Evolutionary conservation across 2,797 vertebrate species (phyloP).

Genomic region (Pogoniulus pusillus): DNA sequence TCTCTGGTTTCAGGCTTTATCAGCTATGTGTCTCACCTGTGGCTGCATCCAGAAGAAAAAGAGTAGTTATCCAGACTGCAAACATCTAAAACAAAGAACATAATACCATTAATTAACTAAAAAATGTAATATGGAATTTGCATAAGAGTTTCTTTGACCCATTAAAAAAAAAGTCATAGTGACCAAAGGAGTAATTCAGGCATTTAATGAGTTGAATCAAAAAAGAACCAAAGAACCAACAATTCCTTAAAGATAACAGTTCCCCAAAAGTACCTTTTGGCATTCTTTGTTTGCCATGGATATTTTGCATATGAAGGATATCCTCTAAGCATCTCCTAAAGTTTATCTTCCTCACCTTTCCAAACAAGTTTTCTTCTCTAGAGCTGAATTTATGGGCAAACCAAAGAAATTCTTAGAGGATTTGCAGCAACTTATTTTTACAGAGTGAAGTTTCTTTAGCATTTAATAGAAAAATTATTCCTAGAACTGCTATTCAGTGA

Average conservation of each 20-base stretch:
- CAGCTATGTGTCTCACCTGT: slow-evolving; percentile 23
- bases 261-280: background rate
- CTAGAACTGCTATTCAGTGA: background rate
- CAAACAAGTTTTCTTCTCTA: background rate
- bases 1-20: background rate
- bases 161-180: background rate
- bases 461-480: background rate
- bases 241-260: background rate
- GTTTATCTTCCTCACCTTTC: background rate
- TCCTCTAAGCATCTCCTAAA: background rate
- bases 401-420: background rate
- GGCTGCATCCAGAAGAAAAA: slow-evolving; percentile 29
- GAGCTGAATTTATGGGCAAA: background rate
- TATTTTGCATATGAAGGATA: background rate
- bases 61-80: slow-evolving; percentile 14
- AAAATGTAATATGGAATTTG: background rate
- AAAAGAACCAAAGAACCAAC: background rate
- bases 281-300: background rate
- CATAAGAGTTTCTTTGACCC: background rate
- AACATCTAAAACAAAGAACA: slow-evolving; percentile 46
- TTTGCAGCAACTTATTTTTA: background rate
- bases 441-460: background rate
- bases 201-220: background rate
- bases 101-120: background rate
- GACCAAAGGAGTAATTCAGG: background rate